Evolutionary conservation across 2,797 vertebrate genomes (phyloP).

Genomic region (Gallinago nigripennis): DNA sequence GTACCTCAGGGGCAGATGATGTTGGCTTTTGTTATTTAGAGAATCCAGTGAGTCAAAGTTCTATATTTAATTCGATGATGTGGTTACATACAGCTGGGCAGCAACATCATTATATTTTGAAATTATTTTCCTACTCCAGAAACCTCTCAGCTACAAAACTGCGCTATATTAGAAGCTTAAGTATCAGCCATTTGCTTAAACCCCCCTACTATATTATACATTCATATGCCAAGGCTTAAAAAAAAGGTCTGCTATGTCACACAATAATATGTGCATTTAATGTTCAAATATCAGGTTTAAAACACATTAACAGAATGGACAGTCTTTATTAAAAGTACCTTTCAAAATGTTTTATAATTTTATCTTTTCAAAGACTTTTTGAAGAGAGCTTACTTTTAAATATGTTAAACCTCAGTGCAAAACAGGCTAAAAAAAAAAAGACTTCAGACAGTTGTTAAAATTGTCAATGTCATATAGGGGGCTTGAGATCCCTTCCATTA

Average conservation of each 20-base stretch:
- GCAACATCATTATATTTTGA: not conserved
- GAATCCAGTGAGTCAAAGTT: not conserved
- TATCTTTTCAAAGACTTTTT: not conserved
- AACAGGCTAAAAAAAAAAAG: not conserved
- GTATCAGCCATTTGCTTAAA: not conserved
- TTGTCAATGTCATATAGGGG: not conserved
- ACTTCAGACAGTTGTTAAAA: not conserved
- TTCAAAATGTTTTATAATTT: not conserved
- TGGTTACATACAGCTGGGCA: not conserved
- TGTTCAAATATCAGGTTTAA: not conserved
- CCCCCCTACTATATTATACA: not conserved
- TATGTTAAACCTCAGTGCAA: not conserved
- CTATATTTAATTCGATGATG: slow-evolving; percentile 37
- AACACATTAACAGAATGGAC: not conserved
- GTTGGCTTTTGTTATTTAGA: slow-evolving; percentile 28
- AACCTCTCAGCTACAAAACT: not conserved
- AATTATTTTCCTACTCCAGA: not conserved
- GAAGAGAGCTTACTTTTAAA: not conserved
- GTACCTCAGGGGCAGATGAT: not conserved
- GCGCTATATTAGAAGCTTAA: too few relatives aligned
- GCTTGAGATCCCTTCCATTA: not conserved
- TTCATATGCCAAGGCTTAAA: not conserved
- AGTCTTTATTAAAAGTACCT: not conserved
- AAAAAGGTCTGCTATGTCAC: not conserved
- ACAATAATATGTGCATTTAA: not conserved